phyloP scores from a whole-genome alignment of 2,888 invertebrate genomes.

The Noctuana brunneofusca region DNA sequence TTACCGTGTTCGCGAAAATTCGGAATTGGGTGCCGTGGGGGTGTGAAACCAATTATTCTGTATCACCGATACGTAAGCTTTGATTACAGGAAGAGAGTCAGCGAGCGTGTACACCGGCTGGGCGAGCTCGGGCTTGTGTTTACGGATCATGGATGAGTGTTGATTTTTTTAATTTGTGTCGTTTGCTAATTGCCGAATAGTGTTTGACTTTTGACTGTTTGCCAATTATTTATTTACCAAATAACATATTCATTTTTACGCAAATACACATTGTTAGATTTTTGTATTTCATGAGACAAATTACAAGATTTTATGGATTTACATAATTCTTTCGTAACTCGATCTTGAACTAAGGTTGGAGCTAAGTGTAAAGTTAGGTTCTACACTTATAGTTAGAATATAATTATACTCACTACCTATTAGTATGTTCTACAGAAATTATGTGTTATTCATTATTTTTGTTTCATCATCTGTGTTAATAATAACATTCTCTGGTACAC shows the following conservation, averaged over 20 bases:
- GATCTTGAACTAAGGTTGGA: too few species aligned
- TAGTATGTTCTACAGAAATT: background rate
- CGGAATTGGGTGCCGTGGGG: slow-evolving; percentile 11
- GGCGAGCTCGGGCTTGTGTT: background rate
- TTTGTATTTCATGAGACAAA: background rate
- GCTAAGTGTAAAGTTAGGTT: too few species aligned
- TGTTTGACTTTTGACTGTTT: too few species aligned
- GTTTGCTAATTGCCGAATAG: background rate
- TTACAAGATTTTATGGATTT: too few species aligned
- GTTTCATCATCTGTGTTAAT: background rate
- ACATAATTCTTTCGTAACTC: too few species aligned
- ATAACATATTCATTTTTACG: too few species aligned
- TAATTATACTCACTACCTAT: too few species aligned
- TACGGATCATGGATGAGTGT: background rate
- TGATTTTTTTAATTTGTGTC: background rate
- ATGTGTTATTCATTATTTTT: background rate
- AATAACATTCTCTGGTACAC: slow-evolving; percentile 4
- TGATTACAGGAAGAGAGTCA: slow-evolving; percentile 32
- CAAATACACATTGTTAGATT: background rate
- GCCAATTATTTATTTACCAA: too few species aligned
- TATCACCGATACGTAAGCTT: slow-evolving; percentile 35
- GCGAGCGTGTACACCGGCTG: background rate
- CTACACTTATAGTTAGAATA: too few species aligned
- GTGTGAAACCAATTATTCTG: slow-evolving; percentile 44
- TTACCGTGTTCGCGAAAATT: slow-evolving; percentile 6